Percentiles rank a stretch among this genome's conserved stretches.
Conservation (phyloP, 2,113 vertebrate species). For the Ibidorhyncha struthersii region DNA sequence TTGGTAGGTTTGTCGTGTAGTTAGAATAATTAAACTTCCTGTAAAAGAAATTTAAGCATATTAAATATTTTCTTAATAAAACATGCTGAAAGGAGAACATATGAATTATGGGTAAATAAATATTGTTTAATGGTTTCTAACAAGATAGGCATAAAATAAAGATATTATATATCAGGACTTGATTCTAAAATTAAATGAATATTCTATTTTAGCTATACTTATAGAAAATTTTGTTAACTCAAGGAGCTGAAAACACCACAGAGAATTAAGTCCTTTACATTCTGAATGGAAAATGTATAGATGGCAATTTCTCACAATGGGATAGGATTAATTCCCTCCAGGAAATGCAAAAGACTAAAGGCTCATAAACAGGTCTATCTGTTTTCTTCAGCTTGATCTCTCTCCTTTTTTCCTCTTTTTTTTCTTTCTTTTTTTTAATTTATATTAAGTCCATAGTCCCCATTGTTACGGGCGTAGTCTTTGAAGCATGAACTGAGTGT, state of each 20-base stretch:
- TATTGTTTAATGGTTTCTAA: background rate
- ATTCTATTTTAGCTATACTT: background rate
- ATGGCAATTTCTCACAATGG: background rate
- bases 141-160: background rate
- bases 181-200: background rate
- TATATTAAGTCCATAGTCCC: background rate
- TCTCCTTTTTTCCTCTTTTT: background rate
- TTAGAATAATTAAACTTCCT: background rate
- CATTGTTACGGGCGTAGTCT: background rate
- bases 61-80: background rate
- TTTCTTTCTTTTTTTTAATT: background rate
- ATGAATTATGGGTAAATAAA: background rate
- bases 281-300: background rate
- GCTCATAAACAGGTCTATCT: background rate
- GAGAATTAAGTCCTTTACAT: background rate
- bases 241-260: background rate
- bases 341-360: background rate
- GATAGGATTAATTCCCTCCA: background rate
- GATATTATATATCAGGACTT: background rate
- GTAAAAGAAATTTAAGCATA: background rate
- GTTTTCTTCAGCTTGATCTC: background rate
- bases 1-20: background rate
- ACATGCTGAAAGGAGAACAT: background rate
- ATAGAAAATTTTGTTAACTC: background rate
- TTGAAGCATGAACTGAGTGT: background rate